phyloP scores from a whole-genome alignment of 2,797 vertebrate genomes.

The Sus cebifrons region DNA sequence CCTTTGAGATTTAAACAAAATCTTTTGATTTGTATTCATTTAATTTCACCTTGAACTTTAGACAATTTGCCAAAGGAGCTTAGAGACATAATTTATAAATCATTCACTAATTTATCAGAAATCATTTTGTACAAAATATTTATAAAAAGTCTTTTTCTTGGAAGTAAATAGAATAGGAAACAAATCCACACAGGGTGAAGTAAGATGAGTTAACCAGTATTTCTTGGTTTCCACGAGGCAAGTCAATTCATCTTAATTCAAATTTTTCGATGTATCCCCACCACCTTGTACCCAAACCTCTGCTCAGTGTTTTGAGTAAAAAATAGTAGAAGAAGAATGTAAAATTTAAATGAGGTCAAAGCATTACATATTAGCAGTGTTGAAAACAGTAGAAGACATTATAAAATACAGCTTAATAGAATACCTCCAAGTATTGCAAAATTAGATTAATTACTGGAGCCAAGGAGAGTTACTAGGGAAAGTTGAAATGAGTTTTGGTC shows the following conservation, averaged over 20 bases:
- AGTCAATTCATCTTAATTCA: conserved; percentile 29
- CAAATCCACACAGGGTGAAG: not conserved
- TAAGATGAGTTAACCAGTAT: not conserved
- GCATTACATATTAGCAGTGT: not conserved
- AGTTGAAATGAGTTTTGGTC: not conserved
- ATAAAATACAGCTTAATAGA: not conserved
- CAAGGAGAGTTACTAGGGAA: not conserved
- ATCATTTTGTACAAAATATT: conserved; percentile 62
- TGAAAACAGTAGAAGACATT: not conserved
- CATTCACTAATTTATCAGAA: conserved; percentile 50
- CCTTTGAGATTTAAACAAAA: not conserved
- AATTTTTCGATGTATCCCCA: not conserved
- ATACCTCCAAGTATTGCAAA: not conserved
- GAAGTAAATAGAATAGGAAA: not conserved
- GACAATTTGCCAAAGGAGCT: conserved; percentile 22
- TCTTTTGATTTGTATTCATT: conserved; percentile 29
- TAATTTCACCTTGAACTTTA: conserved; percentile 54
- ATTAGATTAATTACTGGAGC: not conserved
- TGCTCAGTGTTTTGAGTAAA: not conserved
- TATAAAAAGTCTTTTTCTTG: conserved; percentile 5
- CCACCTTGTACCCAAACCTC: not conserved
- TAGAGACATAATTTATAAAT: conserved; percentile 44
- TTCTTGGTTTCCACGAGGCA: conserved; percentile 15
- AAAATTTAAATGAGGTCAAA: not conserved
- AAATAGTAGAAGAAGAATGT: not conserved